A percentile compares a stretch with the other conserved stretches of the same genome.
These are phyloP conservation scores for Meiosimyza platycephala DNA, from an alignment of 2,888 invertebrate species.

Conservation along the genomic window DNA sequence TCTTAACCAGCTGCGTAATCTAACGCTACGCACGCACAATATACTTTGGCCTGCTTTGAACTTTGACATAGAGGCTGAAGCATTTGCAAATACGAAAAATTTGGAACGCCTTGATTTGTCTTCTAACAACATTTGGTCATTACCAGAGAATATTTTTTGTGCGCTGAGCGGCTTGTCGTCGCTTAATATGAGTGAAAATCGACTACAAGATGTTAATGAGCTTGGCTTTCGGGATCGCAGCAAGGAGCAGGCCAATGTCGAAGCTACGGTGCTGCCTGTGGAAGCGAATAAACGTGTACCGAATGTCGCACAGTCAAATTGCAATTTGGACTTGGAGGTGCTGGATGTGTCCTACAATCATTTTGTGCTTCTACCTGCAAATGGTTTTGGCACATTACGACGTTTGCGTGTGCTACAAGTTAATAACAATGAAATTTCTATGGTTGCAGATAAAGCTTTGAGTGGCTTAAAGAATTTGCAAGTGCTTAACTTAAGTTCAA, in stretches of 20 bases:
- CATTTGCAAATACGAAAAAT: slow-evolving; percentile 81
- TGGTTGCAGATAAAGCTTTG: slow-evolving; percentile 86
- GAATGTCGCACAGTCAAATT: slow-evolving; percentile 58
- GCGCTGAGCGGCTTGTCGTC: slow-evolving; percentile 81
- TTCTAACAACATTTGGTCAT: slow-evolving; percentile 89
- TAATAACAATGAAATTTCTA: slow-evolving; percentile 89
- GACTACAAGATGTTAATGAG: slow-evolving; percentile 88
- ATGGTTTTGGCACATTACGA: slow-evolving; percentile 83
- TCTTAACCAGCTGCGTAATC: slow-evolving; percentile 82
- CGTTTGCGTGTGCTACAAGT: slow-evolving; percentile 84
- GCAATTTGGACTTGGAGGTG: slow-evolving; percentile 83
- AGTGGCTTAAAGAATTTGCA: slow-evolving; percentile 83
- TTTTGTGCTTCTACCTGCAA: slow-evolving; percentile 83
- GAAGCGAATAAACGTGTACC: slow-evolving; percentile 23
- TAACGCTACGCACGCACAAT: slow-evolving; percentile 87
- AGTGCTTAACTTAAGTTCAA: slow-evolving; percentile 89
- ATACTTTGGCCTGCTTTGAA: slow-evolving; percentile 87
- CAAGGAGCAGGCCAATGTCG: slow-evolving; percentile 50
- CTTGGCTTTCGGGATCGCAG: slow-evolving; percentile 81
- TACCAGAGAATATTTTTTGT: slow-evolving; percentile 88
- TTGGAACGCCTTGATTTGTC: slow-evolving; percentile 87
- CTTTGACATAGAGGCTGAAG: slow-evolving; percentile 82
- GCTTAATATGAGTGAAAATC: slow-evolving; percentile 88
- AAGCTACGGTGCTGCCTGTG: slow-evolving; percentile 41
- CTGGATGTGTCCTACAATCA: slow-evolving; percentile 88